Base-by-base conservation (phyloP, 2,113 vertebrate genomes). In the Mormoops blainvillei region DNA sequence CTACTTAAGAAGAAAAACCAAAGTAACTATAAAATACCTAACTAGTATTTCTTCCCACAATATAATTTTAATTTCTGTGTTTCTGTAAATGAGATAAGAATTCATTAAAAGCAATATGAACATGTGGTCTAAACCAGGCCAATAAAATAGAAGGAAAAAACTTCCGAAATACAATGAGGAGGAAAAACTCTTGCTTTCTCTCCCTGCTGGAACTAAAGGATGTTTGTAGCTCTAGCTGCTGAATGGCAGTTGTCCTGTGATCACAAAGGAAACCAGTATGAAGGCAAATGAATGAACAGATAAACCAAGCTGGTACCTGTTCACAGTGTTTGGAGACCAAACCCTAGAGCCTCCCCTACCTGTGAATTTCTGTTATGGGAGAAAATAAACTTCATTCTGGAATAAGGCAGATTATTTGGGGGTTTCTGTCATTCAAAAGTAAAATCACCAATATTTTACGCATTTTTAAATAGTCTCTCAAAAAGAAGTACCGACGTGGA, bases 21-120 rank as follows among this genome's bases (percentile, higher is more conserved):
- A 95, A 94, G 45, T 15, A 52, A 65, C 86, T 76, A 65, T 70
- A 84, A 84, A 92, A 70, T 80, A 61, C 4, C 33, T 86, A 96
- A 38, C 61, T 31, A 68, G 38, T 58, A 76, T 71, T 83, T 87
- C 76, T 94, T 82, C 26, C 80, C 63, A 95, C n/a, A 76, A 74
- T 78, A 67, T 24, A 67, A 94, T 80, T 96, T 92, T 90, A 78
- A 83, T 84, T 94, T 74, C 67, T 93, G n/a, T 96, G 54, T 43
- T 43, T 76, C 65, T 84, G 28, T 70, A 87, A 93, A 73, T 31
- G 84, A 28, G 36, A 95, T 26, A 93, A 67, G 84, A 71, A 95
- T 73, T 93, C 45, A 83, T 50, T 73, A 92, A 87, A 89, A 95
- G 26, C 7, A n/a, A 31, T 58, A 74, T 71, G 28, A 31, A 50